Percentiles rank a stretch among this genome's conserved stretches.
phyloP scores from a whole-genome alignment of 2,888 invertebrate genomes.

The Automeris io region DNA sequence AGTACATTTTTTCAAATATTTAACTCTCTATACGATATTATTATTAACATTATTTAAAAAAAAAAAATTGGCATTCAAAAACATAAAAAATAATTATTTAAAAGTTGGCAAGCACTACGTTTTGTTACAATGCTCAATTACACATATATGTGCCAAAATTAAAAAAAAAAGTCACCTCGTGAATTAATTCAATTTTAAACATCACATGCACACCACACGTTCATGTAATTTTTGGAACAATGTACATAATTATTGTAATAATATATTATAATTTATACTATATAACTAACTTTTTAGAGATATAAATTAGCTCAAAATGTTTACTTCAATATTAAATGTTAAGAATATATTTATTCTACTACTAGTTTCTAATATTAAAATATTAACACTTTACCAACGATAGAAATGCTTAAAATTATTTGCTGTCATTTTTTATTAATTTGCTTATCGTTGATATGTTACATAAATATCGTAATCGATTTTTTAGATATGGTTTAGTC shows the following conservation, averaged over 20 bases:
- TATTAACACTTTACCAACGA: slow-evolving; percentile 14
- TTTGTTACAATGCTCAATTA: slow-evolving; percentile 52
- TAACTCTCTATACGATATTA: too few species aligned
- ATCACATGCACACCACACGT: slow-evolving; percentile 35
- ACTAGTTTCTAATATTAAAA: slow-evolving; percentile 31
- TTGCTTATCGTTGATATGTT: too few species aligned
- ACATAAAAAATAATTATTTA: too few species aligned
- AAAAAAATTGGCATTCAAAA: too few species aligned
- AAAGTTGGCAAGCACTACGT: too few species aligned
- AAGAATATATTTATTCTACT: slow-evolving; percentile 56
- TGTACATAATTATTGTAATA: slow-evolving; percentile 65
- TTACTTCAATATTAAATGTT: slow-evolving; percentile 53
- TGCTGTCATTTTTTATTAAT: slow-evolving; percentile 21
- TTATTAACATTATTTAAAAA: too few species aligned
- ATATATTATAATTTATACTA: slow-evolving; percentile 36
- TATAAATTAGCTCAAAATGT: slow-evolving; percentile 65
- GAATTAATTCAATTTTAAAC: slow-evolving; percentile 23
- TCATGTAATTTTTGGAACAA: slow-evolving; percentile 59
- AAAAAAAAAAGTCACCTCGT: slow-evolving; percentile 23
- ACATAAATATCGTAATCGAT: too few species aligned
- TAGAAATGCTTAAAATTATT: slow-evolving; percentile 5
- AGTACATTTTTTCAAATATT: too few species aligned
- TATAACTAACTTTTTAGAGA: slow-evolving; percentile 49
- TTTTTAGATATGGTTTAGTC: too few species aligned
- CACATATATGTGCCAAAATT: slow-evolving; percentile 61